Evolutionary conservation across 2,797 vertebrate genomes (phyloP).

Genomic region (Sphaeramia orbicularis): DNA sequence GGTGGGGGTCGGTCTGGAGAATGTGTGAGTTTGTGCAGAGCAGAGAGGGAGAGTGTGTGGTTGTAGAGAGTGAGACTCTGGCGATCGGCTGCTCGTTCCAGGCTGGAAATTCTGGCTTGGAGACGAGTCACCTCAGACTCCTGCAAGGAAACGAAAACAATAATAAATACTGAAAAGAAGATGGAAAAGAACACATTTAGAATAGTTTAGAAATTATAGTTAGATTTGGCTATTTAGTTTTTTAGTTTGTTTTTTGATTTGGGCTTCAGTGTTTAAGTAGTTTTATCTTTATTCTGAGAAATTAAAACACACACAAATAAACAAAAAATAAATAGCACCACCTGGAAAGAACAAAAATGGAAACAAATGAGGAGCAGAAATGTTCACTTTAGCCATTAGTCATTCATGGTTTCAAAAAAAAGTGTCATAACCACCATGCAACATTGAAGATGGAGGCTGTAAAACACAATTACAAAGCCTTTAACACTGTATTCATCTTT

Average conservation of each 20-base stretch:
- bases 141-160: slow-evolving; percentile 59
- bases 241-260: no score
- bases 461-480: no score
- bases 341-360: not conserved
- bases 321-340: not conserved
- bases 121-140: slow-evolving; percentile 88
- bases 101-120: slow-evolving; percentile 84
- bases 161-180: not conserved
- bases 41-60: slow-evolving; percentile 33
- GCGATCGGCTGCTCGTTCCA: slow-evolving; percentile 78
- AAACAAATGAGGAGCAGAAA: not conserved
- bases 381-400: no score
- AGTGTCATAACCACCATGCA: no score
- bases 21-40: slow-evolving; percentile 16
- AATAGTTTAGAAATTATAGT: no score
- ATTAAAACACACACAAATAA: not conserved
- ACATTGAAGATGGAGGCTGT: no score
- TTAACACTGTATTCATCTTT: no score
- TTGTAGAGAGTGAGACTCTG: slow-evolving; percentile 50
- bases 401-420: no score
- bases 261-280: no score
- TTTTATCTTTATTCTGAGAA: no score
- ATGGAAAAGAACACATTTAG: no score
- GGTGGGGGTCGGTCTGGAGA: slow-evolving; percentile 15
- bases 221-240: no score